Conservation (phyloP, 92 coral and sea anemone species). For the Bergia sp. region DNA sequence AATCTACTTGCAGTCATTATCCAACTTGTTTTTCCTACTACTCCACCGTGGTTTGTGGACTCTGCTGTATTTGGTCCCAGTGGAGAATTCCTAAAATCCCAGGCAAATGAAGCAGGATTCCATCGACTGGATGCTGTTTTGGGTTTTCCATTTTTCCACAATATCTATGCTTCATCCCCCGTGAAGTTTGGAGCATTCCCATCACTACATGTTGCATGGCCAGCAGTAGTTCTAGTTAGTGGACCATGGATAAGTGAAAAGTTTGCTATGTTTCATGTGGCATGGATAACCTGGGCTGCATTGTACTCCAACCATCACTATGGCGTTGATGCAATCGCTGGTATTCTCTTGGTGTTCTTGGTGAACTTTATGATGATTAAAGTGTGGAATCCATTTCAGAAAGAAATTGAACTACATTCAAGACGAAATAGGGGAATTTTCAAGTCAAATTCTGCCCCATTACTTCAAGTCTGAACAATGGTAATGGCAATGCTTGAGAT, state of each 20-base stretch:
- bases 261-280: slow-evolving; percentile 98
- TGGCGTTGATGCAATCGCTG: slow-evolving; percentile 99
- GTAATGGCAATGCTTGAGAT: background rate
- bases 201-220: slow-evolving; percentile 98
- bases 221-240: slow-evolving; percentile 92
- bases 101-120: slow-evolving; percentile 97
- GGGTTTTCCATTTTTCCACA: slow-evolving; percentile 94
- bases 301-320: slow-evolving; percentile 98
- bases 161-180: slow-evolving; percentile 97
- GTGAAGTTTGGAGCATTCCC: slow-evolving; percentile 99
- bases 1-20: slow-evolving; percentile 88
- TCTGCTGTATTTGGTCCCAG: slow-evolving; percentile 92
- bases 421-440: slow-evolving; percentile 27
- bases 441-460: slow-evolving; percentile 39
- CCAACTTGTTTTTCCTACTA: slow-evolving; percentile 94
- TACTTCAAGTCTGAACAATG: slow-evolving; percentile 32
- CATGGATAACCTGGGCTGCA: slow-evolving; percentile 99
- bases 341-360: slow-evolving; percentile 89
- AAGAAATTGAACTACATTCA: slow-evolving; percentile 9
- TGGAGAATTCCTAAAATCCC: slow-evolving; percentile 86
- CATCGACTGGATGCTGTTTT: slow-evolving; percentile 94
- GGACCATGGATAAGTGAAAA: slow-evolving; percentile 99
- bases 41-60: slow-evolving; percentile 99
- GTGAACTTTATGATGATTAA: slow-evolving; percentile 94
- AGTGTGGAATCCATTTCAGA: slow-evolving; percentile 95